Conservation (phyloP, 2,888 invertebrate species). For the Eubasilissa splendida region DNA sequence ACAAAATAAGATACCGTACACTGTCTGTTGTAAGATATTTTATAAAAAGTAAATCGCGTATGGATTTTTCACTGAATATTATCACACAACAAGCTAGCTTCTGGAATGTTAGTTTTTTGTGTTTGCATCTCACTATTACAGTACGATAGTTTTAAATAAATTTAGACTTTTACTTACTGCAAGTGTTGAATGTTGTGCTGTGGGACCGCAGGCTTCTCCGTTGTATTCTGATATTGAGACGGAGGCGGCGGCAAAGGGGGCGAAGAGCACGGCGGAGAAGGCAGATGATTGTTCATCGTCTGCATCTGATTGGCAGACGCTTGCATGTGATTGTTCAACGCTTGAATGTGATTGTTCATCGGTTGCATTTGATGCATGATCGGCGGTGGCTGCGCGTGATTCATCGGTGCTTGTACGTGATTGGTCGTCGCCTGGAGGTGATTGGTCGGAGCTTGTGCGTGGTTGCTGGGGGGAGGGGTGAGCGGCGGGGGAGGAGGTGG, state of each 20-base stretch:
- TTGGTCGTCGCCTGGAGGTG: slow-evolving; percentile 14
- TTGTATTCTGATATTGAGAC: slow-evolving; percentile 42
- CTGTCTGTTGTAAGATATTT: no score
- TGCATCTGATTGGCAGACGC: neutral
- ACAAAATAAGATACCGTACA: no score
- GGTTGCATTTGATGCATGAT: neutral
- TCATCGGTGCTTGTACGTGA: slow-evolving; percentile 18
- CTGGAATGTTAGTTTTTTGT: no score
- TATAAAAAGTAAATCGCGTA: no score
- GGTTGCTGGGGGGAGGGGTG: slow-evolving; percentile 61
- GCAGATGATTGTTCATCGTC: slow-evolving; percentile 3
- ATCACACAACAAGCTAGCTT: no score
- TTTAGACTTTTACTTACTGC: slow-evolving; percentile 26
- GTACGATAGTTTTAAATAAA: neutral
- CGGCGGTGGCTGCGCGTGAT: slow-evolving; percentile 8
- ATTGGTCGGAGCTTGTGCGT: slow-evolving; percentile 13
- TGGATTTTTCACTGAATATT: no score
- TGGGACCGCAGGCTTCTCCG: slow-evolving; percentile 52
- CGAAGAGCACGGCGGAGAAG: slow-evolving; percentile 39
- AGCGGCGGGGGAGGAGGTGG: slow-evolving; percentile 63
- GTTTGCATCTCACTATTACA: no score
- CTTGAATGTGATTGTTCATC: slow-evolving; percentile 11
- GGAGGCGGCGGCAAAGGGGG: slow-evolving; percentile 44
- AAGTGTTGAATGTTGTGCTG: slow-evolving; percentile 45
- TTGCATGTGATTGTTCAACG: slow-evolving; percentile 7